Conservation (phyloP, 2,113 vertebrate genomes). For the Chloropsis cyanopogon region DNA sequence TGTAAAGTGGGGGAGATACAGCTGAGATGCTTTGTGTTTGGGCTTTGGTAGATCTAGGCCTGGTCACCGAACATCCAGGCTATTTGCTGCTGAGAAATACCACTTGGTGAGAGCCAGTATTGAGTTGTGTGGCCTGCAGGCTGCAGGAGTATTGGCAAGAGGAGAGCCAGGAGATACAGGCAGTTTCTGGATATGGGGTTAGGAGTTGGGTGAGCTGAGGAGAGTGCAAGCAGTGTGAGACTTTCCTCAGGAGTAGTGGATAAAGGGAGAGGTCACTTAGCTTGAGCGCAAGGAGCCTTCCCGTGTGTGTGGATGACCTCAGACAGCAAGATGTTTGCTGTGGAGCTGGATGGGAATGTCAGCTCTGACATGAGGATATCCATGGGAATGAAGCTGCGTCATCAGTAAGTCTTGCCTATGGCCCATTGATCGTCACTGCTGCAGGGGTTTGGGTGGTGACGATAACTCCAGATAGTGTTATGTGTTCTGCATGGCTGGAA, state of each 20-base stretch:
- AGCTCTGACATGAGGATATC: background rate
- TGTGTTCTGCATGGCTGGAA: rapidly evolving
- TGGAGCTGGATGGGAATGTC: background rate
- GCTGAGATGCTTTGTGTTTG: background rate
- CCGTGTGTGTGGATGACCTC: background rate
- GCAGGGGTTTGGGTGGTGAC: background rate
- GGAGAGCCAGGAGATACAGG: background rate
- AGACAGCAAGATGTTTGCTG: background rate
- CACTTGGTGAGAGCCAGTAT: background rate
- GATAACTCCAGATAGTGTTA: rapidly evolving
- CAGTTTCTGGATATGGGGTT: background rate
- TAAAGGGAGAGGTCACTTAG: background rate
- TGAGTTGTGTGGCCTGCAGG: background rate
- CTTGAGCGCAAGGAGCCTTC: background rate
- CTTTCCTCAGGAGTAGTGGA: background rate
- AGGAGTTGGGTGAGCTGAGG: background rate
- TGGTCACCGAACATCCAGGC: background rate
- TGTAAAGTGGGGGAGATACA: background rate
- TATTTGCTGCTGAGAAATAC: background rate
- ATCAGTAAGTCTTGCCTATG: background rate
- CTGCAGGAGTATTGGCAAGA: background rate
- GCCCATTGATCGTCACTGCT: background rate
- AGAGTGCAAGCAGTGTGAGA: background rate
- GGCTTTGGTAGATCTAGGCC: background rate
- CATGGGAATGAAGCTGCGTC: background rate